Evolutionary conservation across 2,113 vertebrate genomes (phyloP).

Genomic region (Mola mola): DNA sequence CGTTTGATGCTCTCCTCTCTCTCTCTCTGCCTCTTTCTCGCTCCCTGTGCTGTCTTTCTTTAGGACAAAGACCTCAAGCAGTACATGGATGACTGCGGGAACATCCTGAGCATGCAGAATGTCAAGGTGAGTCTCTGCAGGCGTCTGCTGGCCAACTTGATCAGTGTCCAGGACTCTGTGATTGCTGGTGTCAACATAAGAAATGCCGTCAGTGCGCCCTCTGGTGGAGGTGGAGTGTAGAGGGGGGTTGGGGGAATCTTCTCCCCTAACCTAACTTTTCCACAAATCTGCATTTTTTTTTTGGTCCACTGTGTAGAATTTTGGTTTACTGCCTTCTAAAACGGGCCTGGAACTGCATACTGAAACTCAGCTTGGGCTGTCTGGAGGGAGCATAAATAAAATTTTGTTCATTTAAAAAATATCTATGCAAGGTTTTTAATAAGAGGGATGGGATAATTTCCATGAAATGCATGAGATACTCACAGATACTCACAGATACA

Average conservation of each 20-base stretch:
- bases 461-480: too few species aligned
- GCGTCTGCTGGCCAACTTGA: slow-evolving; percentile 41
- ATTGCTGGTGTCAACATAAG: not conserved
- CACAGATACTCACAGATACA: too few species aligned
- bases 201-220: slow-evolving; percentile 52
- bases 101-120: slow-evolving; percentile 90
- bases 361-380: not conserved
- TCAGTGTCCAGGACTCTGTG: slow-evolving; percentile 23
- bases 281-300: not conserved
- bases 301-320: not conserved
- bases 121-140: slow-evolving; percentile 84
- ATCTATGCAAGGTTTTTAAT: too few species aligned
- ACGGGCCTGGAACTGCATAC: not conserved
- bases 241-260: not conserved
- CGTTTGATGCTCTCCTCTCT: not conserved
- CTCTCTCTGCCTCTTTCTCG: not conserved
- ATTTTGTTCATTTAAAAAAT: not conserved
- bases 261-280: not conserved
- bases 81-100: slow-evolving; percentile 92
- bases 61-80: slow-evolving; percentile 94
- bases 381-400: not conserved
- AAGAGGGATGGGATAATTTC: too few species aligned
- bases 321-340: too few species aligned
- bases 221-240: slow-evolving; percentile 61
- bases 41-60: not conserved